Evolutionary conservation across 1,140 invertebrate genomes (phyloP).

Genomic region (Neodiprion pinetum): DNA sequence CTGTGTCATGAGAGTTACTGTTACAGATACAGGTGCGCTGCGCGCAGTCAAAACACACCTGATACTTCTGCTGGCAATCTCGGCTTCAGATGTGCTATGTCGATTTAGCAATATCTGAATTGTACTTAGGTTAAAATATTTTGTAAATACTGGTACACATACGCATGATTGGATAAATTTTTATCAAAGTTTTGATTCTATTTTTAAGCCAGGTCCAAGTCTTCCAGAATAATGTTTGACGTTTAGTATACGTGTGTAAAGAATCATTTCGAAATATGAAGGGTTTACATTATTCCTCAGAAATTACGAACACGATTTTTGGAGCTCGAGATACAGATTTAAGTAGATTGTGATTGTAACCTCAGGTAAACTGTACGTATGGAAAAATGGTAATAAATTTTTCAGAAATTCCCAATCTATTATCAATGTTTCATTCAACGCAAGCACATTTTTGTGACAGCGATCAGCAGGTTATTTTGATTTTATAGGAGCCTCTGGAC

Average conservation of each 20-base stretch:
- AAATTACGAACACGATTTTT: too few species aligned
- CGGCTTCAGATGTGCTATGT: slow-evolving; percentile 86
- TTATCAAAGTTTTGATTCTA: not conserved
- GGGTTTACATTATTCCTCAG: too few species aligned
- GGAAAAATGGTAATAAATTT: too few species aligned
- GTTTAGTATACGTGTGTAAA: not conserved
- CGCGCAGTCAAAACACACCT: slow-evolving; percentile 92
- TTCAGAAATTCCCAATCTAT: too few species aligned
- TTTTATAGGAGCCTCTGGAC: too few species aligned
- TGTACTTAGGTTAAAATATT: not conserved
- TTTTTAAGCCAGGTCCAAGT: not conserved
- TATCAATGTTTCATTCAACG: too few species aligned
- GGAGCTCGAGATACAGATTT: too few species aligned
- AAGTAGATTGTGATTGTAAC: too few species aligned
- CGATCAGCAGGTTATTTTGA: too few species aligned
- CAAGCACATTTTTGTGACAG: too few species aligned
- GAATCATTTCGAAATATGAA: too few species aligned
- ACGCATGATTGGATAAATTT: not conserved
- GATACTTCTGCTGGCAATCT: slow-evolving; percentile 94
- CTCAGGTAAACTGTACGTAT: too few species aligned
- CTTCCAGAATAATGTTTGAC: not conserved
- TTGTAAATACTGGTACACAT: not conserved
- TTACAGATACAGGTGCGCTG: slow-evolving; percentile 92
- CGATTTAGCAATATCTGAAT: slow-evolving; percentile 24
- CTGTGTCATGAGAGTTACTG: slow-evolving; percentile 92